phyloP scores from a whole-genome alignment of 2,888 invertebrate genomes.

The Conops quadrifasciatus region DNA sequence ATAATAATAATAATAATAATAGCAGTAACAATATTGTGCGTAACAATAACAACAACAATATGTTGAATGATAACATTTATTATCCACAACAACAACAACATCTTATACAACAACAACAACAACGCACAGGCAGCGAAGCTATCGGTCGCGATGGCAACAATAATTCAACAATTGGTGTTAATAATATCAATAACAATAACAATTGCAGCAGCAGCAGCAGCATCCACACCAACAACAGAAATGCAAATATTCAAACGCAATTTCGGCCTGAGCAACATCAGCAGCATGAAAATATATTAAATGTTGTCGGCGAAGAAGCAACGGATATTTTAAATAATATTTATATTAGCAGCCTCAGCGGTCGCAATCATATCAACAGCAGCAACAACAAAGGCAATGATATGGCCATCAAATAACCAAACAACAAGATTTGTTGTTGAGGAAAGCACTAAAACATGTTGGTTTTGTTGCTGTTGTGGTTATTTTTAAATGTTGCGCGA shows the following conservation, averaged over 20 bases:
- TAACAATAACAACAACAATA: constrained; percentile 17
- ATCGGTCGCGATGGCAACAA: background rate
- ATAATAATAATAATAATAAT: constrained; percentile 40
- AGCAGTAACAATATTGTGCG: constrained; percentile 35
- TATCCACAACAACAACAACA: constrained; percentile 27
- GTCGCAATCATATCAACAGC: constrained; percentile 16
- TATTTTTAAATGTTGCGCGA: no score
- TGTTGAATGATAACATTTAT: no score
- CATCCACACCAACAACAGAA: constrained; percentile 43
- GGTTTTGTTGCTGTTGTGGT: background rate
- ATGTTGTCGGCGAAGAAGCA: background rate
- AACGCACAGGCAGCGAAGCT: constrained; percentile 29
- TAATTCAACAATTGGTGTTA: constrained; percentile 17
- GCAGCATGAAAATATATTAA: background rate
- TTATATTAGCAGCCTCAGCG: background rate
- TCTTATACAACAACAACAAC: constrained; percentile 39
- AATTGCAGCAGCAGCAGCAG: constrained; percentile 30
- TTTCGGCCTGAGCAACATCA: constrained; percentile 3
- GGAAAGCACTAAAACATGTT: background rate
- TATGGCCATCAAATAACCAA: background rate
- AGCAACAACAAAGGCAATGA: constrained; percentile 19
- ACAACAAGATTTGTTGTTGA: no score
- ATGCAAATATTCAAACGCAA: constrained; percentile 45
- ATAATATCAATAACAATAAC: constrained; percentile 20
- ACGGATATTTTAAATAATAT: background rate